Evolutionary conservation across 2,888 invertebrate genomes (phyloP).

Genomic region (Mythimna albipuncta): DNA sequence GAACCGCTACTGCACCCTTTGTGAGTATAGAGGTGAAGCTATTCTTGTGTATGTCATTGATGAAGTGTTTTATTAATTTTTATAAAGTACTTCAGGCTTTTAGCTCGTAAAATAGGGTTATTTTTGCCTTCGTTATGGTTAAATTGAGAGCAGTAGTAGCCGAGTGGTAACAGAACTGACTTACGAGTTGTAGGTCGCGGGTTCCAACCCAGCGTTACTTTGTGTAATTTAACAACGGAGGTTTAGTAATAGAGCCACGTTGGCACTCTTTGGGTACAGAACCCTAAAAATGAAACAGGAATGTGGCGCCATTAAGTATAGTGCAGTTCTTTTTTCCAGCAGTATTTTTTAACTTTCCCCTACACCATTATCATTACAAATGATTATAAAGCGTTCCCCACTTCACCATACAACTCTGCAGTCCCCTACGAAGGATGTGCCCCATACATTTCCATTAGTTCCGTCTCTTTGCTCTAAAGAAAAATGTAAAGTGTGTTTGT

Average conservation of each 20-base stretch:
- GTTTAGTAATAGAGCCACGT: no score
- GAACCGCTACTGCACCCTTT: constrained; percentile 46
- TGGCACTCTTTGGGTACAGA: no score
- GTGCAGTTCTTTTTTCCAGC: no score
- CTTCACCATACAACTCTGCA: neutral
- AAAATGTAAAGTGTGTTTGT: constrained; percentile 34
- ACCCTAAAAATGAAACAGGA: no score
- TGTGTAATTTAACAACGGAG: no score
- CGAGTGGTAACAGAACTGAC: no score
- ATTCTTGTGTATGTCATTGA: constrained; percentile 54
- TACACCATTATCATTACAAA: neutral
- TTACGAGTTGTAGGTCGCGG: no score
- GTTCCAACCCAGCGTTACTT: no score
- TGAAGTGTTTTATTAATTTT: constrained; percentile 17
- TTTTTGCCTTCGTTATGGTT: neutral
- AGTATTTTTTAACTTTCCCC: neutral
- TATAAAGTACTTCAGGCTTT: neutral
- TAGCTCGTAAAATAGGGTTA: neutral
- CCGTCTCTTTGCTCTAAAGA: constrained; percentile 8
- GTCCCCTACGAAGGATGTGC: neutral
- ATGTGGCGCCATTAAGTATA: no score
- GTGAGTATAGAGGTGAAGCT: constrained; percentile 13
- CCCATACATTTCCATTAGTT: constrained; percentile 26
- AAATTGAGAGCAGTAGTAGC: no score
- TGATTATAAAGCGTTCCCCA: neutral